A percentile compares a stretch with the other conserved stretches of the same genome.
Conservation (phyloP, 2,888 invertebrate species). For the Euplagia quadripunctaria region DNA sequence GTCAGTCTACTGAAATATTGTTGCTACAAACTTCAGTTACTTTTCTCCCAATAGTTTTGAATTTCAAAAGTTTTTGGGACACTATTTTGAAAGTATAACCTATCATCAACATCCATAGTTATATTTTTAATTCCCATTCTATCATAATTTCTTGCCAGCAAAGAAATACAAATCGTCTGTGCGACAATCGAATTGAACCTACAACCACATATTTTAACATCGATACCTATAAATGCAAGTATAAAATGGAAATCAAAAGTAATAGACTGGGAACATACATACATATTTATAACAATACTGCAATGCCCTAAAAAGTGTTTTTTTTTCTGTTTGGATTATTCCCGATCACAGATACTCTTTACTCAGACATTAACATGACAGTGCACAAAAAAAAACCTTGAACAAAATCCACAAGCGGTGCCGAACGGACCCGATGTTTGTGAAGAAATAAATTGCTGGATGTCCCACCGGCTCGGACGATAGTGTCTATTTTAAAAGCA, state of each 20-base stretch:
- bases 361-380: background rate
- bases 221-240: no score
- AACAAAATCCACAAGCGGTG: conserved; percentile 21
- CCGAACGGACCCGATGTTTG: conserved; percentile 30
- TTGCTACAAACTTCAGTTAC: background rate
- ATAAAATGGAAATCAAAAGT: background rate
- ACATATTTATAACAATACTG: no score
- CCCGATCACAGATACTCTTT: background rate
- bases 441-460: conserved; percentile 48
- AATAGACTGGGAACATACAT: background rate
- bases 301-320: no score
- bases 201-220: no score
- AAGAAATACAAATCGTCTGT: no score
- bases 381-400: background rate
- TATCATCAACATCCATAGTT: no score
- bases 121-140: no score
- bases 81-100: background rate
- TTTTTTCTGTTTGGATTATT: no score
- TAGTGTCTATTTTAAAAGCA: conserved; percentile 54
- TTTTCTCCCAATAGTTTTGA: no score
- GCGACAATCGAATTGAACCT: no score
- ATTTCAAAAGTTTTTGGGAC: background rate
- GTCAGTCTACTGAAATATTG: background rate
- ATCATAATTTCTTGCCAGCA: no score
- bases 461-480: conserved; percentile 44